phyloP scores from a whole-genome alignment of 1,140 invertebrate genomes.

The Drosophila repleta region DNA sequence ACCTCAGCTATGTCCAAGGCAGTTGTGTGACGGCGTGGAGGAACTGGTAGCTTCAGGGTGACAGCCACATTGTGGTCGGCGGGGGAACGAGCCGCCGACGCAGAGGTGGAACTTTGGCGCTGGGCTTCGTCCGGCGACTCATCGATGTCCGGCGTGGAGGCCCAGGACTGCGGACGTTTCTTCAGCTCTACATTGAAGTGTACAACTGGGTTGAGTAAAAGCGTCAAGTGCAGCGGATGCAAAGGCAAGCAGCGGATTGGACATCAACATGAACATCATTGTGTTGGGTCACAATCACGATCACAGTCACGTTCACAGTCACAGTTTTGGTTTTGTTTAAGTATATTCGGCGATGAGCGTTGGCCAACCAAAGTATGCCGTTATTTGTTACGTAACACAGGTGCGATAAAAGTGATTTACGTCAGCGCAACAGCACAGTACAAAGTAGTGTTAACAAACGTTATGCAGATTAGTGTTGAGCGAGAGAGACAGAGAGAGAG shows the following conservation, averaged over 20 bases:
- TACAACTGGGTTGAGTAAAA: slow-evolving; percentile 85
- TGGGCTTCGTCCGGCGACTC: slow-evolving; percentile 48
- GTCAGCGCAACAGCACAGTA: slow-evolving; percentile 35
- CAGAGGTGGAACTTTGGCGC: not conserved
- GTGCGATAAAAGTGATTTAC: slow-evolving; percentile 25
- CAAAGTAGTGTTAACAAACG: slow-evolving; percentile 31
- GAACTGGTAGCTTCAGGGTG: slow-evolving; percentile 87
- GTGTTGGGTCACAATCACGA: slow-evolving; percentile 13
- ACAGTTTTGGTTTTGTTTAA: slow-evolving; percentile 14
- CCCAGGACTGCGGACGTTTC: slow-evolving; percentile 86
- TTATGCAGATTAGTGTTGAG: slow-evolving; percentile 61
- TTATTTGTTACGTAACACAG: slow-evolving; percentile 17
- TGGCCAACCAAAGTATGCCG: slow-evolving; percentile 30
- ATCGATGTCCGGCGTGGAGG: slow-evolving; percentile 89
- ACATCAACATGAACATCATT: slow-evolving; percentile 33
- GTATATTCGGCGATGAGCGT: slow-evolving; percentile 26
- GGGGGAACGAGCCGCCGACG: not conserved
- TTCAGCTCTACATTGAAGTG: slow-evolving; percentile 85
- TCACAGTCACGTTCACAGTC: slow-evolving; percentile 44
- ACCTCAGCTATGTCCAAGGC: slow-evolving; percentile 85
- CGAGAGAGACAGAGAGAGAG: slow-evolving; percentile 25
- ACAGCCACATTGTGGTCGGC: slow-evolving; percentile 84
- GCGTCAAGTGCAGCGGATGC: slow-evolving; percentile 54
- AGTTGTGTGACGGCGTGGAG: slow-evolving; percentile 85
- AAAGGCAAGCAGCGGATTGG: slow-evolving; percentile 33